These are phyloP conservation scores for Antidorcas marsupialis DNA, from an alignment of 2,113 vertebrate genomes.

Conservation along the genomic window DNA sequence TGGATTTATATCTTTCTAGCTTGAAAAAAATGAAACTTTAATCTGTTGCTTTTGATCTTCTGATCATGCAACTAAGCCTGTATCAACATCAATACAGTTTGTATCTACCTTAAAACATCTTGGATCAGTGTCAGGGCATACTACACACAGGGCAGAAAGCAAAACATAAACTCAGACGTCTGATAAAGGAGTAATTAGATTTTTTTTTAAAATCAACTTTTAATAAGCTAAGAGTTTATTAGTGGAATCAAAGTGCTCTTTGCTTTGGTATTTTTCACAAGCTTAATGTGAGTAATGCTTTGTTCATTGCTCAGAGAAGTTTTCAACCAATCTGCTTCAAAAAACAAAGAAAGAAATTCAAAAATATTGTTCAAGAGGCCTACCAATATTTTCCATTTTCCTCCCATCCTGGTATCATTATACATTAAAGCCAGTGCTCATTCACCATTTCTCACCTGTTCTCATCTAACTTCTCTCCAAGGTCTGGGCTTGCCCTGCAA, in stretches of 20 bases:
- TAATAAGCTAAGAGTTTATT: conserved; percentile 54
- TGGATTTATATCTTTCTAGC: not conserved
- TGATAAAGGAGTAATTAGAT: conserved; percentile 47
- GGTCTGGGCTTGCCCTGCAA: not conserved
- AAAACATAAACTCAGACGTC: conserved; percentile 39
- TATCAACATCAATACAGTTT: not conserved
- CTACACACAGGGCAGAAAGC: not conserved
- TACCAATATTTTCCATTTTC: not conserved
- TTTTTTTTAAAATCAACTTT: conserved; percentile 17
- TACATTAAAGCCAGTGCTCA: not conserved
- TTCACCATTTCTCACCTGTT: not conserved
- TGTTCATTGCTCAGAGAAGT: conserved; percentile 47
- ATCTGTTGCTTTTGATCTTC: not conserved
- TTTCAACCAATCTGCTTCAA: conserved; percentile 42
- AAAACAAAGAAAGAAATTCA: conserved; percentile 43
- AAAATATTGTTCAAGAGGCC: conserved; percentile 11
- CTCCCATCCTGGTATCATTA: not conserved
- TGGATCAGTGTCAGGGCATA: not conserved
- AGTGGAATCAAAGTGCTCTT: conserved; percentile 37
- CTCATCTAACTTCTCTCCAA: not conserved
- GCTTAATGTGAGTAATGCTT: conserved; percentile 49
- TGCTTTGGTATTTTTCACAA: conserved; percentile 41
- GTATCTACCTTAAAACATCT: not conserved
- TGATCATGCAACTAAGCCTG: not conserved
- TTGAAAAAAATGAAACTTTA: not conserved